A percentile compares a stretch with the other conserved stretches of the same genome.
Conservation (phyloP, 2,113 vertebrate genomes). For the Thalassarche chlororhynchos region DNA sequence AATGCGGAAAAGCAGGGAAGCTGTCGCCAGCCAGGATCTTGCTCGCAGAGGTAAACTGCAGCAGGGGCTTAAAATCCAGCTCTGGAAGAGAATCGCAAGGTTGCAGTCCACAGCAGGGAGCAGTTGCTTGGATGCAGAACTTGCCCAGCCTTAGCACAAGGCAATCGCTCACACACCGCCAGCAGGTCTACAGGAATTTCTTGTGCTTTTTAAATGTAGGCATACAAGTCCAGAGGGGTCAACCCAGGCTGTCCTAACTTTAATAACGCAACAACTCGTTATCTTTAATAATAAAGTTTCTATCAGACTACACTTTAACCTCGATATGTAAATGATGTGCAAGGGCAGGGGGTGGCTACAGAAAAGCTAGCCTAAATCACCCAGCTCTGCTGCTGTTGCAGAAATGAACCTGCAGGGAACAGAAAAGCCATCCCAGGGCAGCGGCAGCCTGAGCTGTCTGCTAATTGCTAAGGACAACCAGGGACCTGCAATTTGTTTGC, state of each 20-base stretch:
- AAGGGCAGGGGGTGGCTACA: neutral
- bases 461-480: neutral
- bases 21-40: neutral
- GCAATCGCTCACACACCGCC: neutral
- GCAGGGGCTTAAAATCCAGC: neutral
- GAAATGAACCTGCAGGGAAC: neutral
- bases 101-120: neutral
- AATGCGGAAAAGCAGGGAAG: neutral
- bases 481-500: neutral
- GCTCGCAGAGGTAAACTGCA: neutral
- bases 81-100: neutral
- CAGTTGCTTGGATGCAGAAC: neutral
- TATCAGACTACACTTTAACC: neutral
- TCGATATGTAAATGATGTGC: rapidly evolving
- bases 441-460: neutral
- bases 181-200: neutral
- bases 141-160: neutral
- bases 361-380: neutral
- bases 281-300: neutral
- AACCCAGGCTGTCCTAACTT: neutral
- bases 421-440: neutral
- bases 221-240: neutral
- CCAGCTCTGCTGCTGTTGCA: neutral
- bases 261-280: neutral
- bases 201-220: neutral